A percentile compares a stretch with the other conserved stretches of the same genome.
Evolutionary conservation across 2,113 vertebrate genomes (phyloP).

Genomic region (Oryzias javanicus): DNA sequence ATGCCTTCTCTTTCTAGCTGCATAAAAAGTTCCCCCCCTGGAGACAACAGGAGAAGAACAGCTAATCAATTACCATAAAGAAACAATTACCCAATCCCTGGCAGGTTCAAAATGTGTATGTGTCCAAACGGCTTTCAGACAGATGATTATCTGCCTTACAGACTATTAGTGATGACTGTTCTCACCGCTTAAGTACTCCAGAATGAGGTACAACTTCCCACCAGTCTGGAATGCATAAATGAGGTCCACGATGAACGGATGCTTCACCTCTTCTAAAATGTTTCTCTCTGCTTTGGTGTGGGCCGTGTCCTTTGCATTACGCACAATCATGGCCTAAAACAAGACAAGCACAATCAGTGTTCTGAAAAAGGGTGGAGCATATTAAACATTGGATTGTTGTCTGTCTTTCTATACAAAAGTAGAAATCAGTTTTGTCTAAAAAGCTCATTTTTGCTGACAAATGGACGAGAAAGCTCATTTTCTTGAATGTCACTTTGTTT

Average conservation of each 20-base stretch:
- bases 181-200: conserved; percentile 98
- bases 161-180: background rate
- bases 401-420: too few relatives aligned
- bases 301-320: conserved; percentile 98
- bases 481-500: too few relatives aligned
- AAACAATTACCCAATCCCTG: too few relatives aligned
- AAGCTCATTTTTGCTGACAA: too few relatives aligned
- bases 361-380: background rate
- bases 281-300: conserved; percentile 97
- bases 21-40: conserved; percentile 98
- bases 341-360: conserved; percentile 4
- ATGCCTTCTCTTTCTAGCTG: conserved; percentile 97
- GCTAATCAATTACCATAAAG: background rate
- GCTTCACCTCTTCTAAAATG: conserved; percentile 97
- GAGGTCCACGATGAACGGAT: conserved; percentile 97
- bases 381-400: conserved; percentile 5
- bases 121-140: background rate
- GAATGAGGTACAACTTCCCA: conserved; percentile 98
- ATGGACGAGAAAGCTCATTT: too few relatives aligned
- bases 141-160: background rate
- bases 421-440: too few relatives aligned
- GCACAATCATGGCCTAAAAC: conserved; percentile 94
- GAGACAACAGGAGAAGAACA: conserved; percentile 27
- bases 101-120: too few relatives aligned
- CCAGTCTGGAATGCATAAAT: conserved; percentile 99